These are phyloP conservation scores for Rhinoptilus africanus DNA, from an alignment of 2,113 vertebrate species.

Conservation along the genomic window DNA sequence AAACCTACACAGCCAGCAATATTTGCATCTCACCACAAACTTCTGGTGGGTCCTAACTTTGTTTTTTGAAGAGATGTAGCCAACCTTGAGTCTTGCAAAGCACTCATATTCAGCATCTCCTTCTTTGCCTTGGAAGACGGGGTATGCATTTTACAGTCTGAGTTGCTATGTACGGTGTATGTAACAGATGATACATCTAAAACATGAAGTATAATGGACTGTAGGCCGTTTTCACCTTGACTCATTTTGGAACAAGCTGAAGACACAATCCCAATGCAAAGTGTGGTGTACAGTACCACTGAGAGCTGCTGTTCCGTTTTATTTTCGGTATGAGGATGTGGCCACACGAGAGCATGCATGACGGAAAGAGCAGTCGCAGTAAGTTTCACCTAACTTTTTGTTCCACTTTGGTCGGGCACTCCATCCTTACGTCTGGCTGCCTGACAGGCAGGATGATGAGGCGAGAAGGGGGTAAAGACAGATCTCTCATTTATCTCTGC, in stretches of 20 bases:
- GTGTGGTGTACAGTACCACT: not conserved
- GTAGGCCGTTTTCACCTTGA: slow-evolving; percentile 18
- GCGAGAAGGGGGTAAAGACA: not conserved
- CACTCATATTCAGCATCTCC: not conserved
- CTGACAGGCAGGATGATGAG: not conserved
- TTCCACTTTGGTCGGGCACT: not conserved
- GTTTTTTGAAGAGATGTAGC: not conserved
- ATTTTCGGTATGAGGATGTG: not conserved
- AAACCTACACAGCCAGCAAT: not conserved
- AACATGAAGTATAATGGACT: not conserved
- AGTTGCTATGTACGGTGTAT: not conserved
- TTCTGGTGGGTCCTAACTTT: not conserved
- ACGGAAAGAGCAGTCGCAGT: not conserved
- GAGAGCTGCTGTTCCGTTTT: not conserved
- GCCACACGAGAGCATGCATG: not conserved
- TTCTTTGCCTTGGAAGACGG: not conserved
- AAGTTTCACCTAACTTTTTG: not conserved
- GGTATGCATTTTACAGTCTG: not conserved
- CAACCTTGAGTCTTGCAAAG: not conserved
- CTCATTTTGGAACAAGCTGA: slow-evolving; percentile 9
- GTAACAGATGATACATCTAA: not conserved
- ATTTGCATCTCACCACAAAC: not conserved
- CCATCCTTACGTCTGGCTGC: not conserved
- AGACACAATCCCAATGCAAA: not conserved
- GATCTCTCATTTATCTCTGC: not conserved